Evolutionary conservation across 2,113 vertebrate species (phyloP).

Genomic region (Indicator maculatus): DNA sequence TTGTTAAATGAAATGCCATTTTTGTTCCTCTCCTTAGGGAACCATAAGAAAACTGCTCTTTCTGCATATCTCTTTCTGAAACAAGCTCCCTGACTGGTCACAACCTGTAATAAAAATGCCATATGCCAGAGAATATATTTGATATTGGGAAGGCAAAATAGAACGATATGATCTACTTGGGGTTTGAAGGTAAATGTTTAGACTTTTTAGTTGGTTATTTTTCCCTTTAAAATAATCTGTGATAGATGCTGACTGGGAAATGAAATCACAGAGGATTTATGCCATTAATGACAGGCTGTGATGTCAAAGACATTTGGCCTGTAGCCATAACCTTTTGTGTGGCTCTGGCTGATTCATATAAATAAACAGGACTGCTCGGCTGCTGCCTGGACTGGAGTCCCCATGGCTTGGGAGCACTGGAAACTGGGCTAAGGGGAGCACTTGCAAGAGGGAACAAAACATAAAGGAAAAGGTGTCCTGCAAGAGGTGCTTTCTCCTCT

Average conservation of each 20-base stretch:
- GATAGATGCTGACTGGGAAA: constrained; percentile 63
- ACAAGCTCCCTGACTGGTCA: not conserved
- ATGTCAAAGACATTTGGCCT: constrained; percentile 64
- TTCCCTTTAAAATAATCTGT: constrained; percentile 44
- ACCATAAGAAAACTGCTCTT: constrained; percentile 23
- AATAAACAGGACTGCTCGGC: constrained; percentile 45
- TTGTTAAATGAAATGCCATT: not conserved
- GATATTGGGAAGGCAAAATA: constrained; percentile 3
- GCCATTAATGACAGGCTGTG: constrained; percentile 60
- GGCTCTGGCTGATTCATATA: constrained; percentile 32
- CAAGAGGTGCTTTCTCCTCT: not conserved
- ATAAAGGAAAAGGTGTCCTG: not conserved
- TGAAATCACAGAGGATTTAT: constrained; percentile 68
- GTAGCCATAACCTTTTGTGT: constrained; percentile 65
- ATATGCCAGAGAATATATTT: constrained; percentile 45
- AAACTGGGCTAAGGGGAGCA: not conserved
- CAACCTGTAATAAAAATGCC: constrained; percentile 59
- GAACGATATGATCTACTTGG: constrained; percentile 58
- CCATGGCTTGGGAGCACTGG: not conserved
- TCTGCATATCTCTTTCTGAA: not conserved
- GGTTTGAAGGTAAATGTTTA: constrained; percentile 64
- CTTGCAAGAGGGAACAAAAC: not conserved
- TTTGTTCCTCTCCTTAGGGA: constrained; percentile 1
- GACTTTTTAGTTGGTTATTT: not conserved
- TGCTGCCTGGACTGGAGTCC: constrained; percentile 33